A percentile compares a stretch with the other conserved stretches of the same genome.
Conservation (phyloP, 2,113 vertebrate genomes). For the Dryoscopus gambensis region DNA sequence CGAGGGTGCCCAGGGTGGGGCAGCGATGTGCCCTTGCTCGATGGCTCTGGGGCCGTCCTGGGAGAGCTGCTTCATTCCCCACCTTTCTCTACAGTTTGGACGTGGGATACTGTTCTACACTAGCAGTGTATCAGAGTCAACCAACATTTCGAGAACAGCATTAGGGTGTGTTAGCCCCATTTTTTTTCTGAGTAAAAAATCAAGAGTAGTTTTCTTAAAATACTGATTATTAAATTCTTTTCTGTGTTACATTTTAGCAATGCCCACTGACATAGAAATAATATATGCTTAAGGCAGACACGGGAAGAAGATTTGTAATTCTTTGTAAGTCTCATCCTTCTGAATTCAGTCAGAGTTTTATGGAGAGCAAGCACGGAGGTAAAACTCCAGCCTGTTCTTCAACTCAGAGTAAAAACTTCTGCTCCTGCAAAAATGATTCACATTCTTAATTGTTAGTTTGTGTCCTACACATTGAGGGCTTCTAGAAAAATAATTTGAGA, state of each 20-base stretch:
- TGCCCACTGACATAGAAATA: background rate
- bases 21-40: background rate
- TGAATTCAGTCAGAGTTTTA: background rate
- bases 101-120: fast-evolving
- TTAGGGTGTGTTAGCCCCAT: background rate
- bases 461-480: background rate
- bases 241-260: background rate
- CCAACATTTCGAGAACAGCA: background rate
- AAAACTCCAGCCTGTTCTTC: background rate
- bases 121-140: background rate
- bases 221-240: background rate
- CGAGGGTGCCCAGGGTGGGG: background rate
- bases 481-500: background rate
- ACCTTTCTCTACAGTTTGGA: background rate
- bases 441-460: background rate
- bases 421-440: background rate
- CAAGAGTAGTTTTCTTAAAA: background rate
- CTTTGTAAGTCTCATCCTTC: background rate
- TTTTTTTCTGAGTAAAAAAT: background rate
- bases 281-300: background rate
- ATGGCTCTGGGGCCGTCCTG: background rate
- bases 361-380: background rate
- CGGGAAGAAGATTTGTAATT: background rate
- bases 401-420: background rate
- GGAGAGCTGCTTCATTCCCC: background rate